phyloP scores from a whole-genome alignment of 2,888 invertebrate species.

The Ophion ventricosus region DNA sequence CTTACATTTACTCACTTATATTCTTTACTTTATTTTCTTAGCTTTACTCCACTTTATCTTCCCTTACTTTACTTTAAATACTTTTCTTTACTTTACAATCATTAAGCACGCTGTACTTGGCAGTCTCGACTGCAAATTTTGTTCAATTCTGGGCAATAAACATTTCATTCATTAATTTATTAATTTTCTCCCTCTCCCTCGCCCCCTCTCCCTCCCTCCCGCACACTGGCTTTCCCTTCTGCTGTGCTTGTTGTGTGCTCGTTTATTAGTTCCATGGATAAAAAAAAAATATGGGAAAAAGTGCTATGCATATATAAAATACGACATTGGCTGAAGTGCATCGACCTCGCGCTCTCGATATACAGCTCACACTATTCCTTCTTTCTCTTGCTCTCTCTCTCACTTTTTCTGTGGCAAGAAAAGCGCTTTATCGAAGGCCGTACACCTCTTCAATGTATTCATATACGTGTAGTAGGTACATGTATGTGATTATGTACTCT shows the following conservation, averaged over 20 bases:
- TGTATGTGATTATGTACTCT: slow-evolving; percentile 59
- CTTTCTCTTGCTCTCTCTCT: neutral
- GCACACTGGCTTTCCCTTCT: too few species aligned
- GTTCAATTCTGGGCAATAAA: too few species aligned
- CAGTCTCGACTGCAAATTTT: too few species aligned
- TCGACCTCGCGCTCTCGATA: slow-evolving; percentile 56
- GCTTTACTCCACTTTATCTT: too few species aligned
- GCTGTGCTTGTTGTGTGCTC: neutral
- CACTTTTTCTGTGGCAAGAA: slow-evolving; percentile 45
- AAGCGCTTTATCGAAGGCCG: slow-evolving; percentile 57
- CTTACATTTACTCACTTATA: too few species aligned
- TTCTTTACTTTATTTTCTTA: too few species aligned
- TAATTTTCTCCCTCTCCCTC: slow-evolving; percentile 28
- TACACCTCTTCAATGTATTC: slow-evolving; percentile 50
- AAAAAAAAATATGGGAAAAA: slow-evolving; percentile 26
- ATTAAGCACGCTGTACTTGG: too few species aligned
- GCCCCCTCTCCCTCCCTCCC: neutral
- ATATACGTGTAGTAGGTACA: slow-evolving; percentile 47
- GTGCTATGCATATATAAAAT: slow-evolving; percentile 5
- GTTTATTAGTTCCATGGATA: slow-evolving; percentile 13
- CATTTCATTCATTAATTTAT: too few species aligned
- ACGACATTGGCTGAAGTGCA: slow-evolving; percentile 44
- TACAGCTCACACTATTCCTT: slow-evolving; percentile 33
- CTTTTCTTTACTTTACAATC: too few species aligned
- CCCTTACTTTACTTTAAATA: too few species aligned